Conservation (phyloP, 2,113 vertebrate genomes). For the Leucopsar rothschildi region DNA sequence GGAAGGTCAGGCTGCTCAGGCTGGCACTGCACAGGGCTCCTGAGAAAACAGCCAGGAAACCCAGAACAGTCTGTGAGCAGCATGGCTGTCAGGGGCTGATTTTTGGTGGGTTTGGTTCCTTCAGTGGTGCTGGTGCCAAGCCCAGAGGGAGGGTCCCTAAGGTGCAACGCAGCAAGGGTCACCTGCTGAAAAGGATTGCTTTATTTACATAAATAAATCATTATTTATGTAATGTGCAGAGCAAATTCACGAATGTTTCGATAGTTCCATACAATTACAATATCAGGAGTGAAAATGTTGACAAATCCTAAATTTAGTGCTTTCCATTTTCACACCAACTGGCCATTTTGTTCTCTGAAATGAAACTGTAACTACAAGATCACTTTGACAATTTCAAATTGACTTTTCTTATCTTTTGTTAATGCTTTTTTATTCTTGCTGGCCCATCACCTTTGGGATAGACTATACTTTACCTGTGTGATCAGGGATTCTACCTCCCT, state of each 20-base stretch:
- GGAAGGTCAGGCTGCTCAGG: neutral
- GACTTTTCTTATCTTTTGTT: neutral
- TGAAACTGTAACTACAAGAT: neutral
- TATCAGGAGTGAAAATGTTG: neutral
- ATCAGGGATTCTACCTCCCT: neutral
- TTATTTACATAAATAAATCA: too few species aligned
- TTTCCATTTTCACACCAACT: neutral
- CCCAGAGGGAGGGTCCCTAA: neutral
- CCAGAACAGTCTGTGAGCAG: neutral
- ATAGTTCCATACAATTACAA: neutral
- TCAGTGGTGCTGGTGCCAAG: neutral
- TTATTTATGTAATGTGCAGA: neutral
- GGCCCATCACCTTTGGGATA: neutral
- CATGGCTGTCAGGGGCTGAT: fast-evolving
- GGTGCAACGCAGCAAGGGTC: fast-evolving
- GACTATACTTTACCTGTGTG: neutral
- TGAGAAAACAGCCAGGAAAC: neutral
- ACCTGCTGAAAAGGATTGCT: neutral
- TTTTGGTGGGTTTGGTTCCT: fast-evolving
- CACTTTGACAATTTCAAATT: neutral
- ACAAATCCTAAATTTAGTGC: neutral
- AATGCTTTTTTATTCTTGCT: neutral
- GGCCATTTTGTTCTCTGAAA: neutral
- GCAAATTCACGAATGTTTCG: neutral
- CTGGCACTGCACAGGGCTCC: neutral